Conservation (phyloP, 35 echinoderm and acorn worm genomes). For the Hemicentrotus pulcherrimus region DNA sequence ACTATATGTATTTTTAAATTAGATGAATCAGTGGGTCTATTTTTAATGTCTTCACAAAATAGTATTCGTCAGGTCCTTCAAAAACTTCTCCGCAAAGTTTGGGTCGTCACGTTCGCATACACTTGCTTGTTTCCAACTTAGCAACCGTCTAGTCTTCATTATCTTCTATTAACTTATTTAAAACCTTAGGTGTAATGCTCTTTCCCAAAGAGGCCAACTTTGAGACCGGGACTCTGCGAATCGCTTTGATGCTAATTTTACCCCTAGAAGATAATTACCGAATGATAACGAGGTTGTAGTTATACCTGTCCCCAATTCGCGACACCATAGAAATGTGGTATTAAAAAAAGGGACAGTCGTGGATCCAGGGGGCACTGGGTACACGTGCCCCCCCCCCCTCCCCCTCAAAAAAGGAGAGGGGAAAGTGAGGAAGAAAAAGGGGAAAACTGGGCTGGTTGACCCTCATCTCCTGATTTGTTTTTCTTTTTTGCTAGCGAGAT, state of each 20-base stretch:
- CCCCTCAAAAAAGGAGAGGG: no score
- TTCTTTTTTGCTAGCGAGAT: no score
- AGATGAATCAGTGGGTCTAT: background rate
- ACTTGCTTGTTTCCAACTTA: background rate
- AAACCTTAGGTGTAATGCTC: background rate
- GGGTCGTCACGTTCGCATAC: background rate
- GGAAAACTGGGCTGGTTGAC: no score
- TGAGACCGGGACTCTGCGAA: background rate
- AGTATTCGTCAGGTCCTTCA: background rate
- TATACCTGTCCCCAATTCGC: background rate
- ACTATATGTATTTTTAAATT: no score
- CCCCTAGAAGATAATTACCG: background rate
- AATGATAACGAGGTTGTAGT: background rate
- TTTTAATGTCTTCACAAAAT: background rate
- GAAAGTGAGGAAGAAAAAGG: no score
- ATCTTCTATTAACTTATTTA: background rate
- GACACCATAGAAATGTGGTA: background rate
- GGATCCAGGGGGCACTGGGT: no score
- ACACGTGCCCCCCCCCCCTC: no score
- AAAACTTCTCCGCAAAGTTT: background rate
- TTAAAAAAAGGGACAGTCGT: background rate
- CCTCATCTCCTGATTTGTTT: no score
- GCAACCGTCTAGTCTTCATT: background rate
- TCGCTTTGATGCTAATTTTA: background rate
- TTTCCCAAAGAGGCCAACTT: background rate